Evolutionary conservation across 2,113 vertebrate species (phyloP).

Genomic region (Caloenas nicobarica): DNA sequence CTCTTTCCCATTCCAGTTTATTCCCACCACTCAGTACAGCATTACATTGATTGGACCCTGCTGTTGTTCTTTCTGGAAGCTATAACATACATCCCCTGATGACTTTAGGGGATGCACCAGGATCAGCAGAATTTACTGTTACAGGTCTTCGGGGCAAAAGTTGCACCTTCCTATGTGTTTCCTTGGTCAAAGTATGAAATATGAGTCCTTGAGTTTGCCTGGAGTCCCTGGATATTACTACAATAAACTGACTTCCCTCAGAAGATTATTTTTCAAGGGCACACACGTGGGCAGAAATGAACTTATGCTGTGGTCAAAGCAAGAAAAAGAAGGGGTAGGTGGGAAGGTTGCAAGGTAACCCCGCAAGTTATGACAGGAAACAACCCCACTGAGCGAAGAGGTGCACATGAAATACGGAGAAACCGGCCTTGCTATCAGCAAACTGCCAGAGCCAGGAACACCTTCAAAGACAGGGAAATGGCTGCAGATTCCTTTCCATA

Average conservation of each 20-base stretch:
- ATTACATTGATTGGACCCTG: background rate
- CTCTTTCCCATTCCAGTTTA: background rate
- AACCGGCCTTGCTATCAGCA: background rate
- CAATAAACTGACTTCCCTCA: background rate
- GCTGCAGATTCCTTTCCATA: background rate
- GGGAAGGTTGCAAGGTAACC: background rate
- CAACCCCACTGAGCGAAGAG: background rate
- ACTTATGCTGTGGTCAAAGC: background rate
- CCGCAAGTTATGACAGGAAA: background rate
- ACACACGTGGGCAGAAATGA: background rate
- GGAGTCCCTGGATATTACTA: background rate
- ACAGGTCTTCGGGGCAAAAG: background rate
- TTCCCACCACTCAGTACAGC: background rate
- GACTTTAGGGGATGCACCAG: background rate
- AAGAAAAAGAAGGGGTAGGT: background rate
- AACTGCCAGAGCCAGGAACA: background rate
- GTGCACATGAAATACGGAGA: background rate
- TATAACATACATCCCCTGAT: background rate
- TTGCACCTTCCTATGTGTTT: background rate
- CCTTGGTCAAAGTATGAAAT: background rate
- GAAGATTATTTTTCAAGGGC: background rate
- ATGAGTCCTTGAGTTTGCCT: background rate
- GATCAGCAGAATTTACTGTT: background rate
- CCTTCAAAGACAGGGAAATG: background rate
- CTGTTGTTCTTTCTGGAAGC: background rate